Evolutionary conservation across 2,888 invertebrate genomes (phyloP), one percentile per base, ranked within the genome.

Genomic region (Brenthis hecate): DNA sequence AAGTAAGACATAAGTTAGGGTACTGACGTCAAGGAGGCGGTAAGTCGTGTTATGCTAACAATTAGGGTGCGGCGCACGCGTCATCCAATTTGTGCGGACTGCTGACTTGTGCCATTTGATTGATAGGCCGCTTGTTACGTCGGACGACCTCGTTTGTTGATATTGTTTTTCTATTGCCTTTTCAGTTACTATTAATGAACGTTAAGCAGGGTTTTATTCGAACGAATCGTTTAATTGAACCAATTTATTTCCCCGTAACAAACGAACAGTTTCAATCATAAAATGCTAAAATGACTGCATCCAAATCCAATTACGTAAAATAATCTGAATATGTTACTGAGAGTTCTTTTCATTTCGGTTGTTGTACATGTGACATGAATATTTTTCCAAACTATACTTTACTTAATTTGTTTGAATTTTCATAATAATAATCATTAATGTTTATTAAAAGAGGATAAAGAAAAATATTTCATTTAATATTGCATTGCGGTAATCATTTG

Each of bases 41-140:
- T 77, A 76, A 72, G 73, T 71, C 76, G 76, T 36, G 64, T 47
- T 74, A 73, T 69, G 81, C 76, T 82, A 85, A 87, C 82, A 84
- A 78, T 74, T 75, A 77, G 85, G 88, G 89, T 84, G 86, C 84
- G 88, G 84, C 84, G 83, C 84, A 84, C 83, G 85, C 87, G 87
- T 88, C 89, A 89, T 84, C 79, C 84, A 85, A 85, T 85, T 84
- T 81, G 79, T 79, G 75, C 74, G 75, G 76, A 71, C 73, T 74
- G 70, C 72, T 62, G 63, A 73, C 66, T 75, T 77, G 76, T 57
- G 76, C 80, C 72, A 80, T 80, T 87, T 89, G 89, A 89, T 90
- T 90, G 89, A 91, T 90, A 83, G 88, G 85, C 86, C 85, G 86
- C 85, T 85, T 85, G 87, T 84, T 85, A 86, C 82, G 69, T 67